A percentile compares a stretch with the other conserved stretches of the same genome.
Conservation (phyloP, 2,797 vertebrate species). For the Bradypus variegatus region DNA sequence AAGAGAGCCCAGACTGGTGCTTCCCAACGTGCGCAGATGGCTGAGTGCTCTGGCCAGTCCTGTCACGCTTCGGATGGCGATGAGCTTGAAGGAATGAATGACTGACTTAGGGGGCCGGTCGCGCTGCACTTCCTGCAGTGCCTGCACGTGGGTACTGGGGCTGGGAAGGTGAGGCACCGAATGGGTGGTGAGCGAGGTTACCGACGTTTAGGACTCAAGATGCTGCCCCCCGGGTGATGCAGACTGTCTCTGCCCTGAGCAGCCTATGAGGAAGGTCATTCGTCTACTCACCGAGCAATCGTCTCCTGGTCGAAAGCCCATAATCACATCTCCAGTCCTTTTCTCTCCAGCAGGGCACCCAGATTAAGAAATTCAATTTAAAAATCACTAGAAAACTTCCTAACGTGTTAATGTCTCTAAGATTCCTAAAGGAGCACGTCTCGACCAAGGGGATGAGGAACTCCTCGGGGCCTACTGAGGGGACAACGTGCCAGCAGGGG, state of each 20-base stretch:
- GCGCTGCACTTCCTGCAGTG: neutral
- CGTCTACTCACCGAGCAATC: neutral
- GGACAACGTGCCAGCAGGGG: neutral
- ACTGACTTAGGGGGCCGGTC: neutral
- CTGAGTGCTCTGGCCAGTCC: neutral
- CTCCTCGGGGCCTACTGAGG: conserved; percentile 34
- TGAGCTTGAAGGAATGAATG: neutral
- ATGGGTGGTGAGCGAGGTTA: neutral
- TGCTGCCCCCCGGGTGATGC: neutral
- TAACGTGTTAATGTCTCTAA: conserved; percentile 37
- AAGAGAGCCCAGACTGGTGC: neutral
- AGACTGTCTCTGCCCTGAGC: neutral
- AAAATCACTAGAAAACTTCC: conserved; percentile 21
- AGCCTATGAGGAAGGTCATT: neutral
- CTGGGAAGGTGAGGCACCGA: neutral
- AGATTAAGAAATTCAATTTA: neutral
- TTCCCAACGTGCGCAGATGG: neutral
- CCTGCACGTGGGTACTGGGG: neutral
- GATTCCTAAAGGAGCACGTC: neutral
- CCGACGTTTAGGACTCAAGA: neutral
- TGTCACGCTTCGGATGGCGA: neutral
- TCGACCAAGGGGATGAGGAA: conserved; percentile 38
- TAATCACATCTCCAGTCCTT: neutral
- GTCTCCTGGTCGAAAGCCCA: neutral
- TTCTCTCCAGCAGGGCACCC: neutral